A percentile compares a stretch with the other conserved stretches of the same genome.
phyloP scores from a whole-genome alignment of 2,797 vertebrate species.

The Chiroxiphia lanceolata region DNA sequence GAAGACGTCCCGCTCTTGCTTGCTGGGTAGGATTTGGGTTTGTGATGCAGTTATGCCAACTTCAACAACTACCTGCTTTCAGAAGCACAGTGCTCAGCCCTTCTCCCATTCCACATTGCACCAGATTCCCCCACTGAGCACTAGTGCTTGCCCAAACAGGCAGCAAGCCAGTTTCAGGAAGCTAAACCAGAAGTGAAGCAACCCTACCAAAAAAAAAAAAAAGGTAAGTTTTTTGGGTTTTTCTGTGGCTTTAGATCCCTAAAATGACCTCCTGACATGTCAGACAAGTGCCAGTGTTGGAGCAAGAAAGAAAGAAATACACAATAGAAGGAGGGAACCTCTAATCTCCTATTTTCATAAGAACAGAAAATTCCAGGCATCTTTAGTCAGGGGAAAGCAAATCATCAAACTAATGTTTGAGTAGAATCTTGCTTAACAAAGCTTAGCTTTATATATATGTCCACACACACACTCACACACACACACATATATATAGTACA shows the following conservation, averaged over 20 bases:
- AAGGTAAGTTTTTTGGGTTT: not conserved
- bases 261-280: not conserved
- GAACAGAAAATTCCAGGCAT: not conserved
- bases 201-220: not conserved
- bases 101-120: not conserved
- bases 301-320: not conserved
- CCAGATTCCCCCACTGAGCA: not conserved
- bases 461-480: not conserved
- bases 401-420: not conserved
- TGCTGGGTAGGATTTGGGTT: not conserved
- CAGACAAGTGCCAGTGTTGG: not conserved
- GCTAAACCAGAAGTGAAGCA: not conserved
- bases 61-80: not conserved
- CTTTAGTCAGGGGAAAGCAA: not conserved
- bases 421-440: not conserved
- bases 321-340: not conserved
- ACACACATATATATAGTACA: accelerated
- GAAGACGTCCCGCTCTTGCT: not conserved
- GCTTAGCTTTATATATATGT: not conserved
- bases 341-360: not conserved
- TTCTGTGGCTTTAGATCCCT: not conserved
- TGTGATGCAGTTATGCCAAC: not conserved
- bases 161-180: not conserved
- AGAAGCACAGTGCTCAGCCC: accelerated
- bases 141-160: not conserved